A percentile compares a stretch with the other conserved stretches of the same genome.
Evolutionary conservation across 1,140 invertebrate genomes (phyloP).

Genomic region (Sarcophaga peregrina): DNA sequence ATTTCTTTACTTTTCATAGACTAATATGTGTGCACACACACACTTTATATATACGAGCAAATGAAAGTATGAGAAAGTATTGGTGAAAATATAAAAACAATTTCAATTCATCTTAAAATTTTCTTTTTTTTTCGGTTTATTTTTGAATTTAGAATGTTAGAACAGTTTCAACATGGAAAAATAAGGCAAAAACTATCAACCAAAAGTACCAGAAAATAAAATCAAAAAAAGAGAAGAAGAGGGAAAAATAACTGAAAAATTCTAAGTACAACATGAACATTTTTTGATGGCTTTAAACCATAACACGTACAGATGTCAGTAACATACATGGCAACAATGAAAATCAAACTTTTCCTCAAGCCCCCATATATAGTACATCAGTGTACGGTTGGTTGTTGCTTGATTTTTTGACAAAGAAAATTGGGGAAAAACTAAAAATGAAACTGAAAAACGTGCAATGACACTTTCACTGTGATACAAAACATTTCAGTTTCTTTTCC

Average conservation of each 20-base stretch:
- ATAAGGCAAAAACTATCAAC: no score
- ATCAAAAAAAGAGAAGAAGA: no score
- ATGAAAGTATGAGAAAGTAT: no score
- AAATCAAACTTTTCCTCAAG: background rate
- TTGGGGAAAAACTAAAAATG: background rate
- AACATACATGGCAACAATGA: background rate
- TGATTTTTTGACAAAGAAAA: slow-evolving; percentile 18
- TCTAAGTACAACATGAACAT: background rate
- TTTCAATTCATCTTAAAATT: no score
- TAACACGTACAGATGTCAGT: slow-evolving; percentile 30
- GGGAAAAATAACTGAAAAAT: background rate
- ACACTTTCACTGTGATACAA: slow-evolving; percentile 18
- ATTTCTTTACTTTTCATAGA: background rate
- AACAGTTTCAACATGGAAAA: no score
- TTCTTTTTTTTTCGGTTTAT: no score
- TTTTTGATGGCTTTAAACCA: background rate
- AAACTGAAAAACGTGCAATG: slow-evolving; percentile 4
- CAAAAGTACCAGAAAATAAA: no score
- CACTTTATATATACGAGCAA: no score
- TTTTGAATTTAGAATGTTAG: no score
- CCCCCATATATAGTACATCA: no score
- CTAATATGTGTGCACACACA: background rate
- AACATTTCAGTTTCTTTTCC: background rate
- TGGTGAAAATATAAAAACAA: no score
- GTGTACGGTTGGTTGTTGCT: no score